These are phyloP conservation scores for Andricus quercusramuli DNA, from an alignment of 2,888 invertebrate genomes.

Conservation along the genomic window DNA sequence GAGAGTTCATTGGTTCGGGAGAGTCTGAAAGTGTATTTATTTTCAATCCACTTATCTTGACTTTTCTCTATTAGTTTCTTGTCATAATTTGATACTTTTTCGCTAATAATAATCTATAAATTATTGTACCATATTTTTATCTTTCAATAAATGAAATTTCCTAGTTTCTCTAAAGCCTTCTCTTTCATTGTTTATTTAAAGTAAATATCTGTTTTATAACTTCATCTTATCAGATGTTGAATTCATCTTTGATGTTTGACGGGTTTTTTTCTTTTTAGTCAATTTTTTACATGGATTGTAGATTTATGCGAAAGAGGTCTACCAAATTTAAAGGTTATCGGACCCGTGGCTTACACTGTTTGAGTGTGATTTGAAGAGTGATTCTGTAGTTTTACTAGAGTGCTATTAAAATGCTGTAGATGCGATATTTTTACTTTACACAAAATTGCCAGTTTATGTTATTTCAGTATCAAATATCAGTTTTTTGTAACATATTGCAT, in stretches of 20 bases:
- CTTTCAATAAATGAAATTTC: constrained; percentile 37
- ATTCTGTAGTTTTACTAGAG: constrained; percentile 20
- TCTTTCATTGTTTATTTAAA: constrained; percentile 9
- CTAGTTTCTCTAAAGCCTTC: constrained; percentile 26
- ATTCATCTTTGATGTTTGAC: neutral
- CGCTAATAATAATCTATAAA: constrained; percentile 63
- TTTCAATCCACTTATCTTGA: constrained; percentile 38
- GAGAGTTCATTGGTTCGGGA: constrained; percentile 43
- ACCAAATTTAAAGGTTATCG: neutral
- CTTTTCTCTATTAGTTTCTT: constrained; percentile 53
- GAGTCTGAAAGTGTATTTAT: constrained; percentile 10
- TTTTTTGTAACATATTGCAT: neutral
- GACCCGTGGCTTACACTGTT: neutral
- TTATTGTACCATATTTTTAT: constrained; percentile 28
- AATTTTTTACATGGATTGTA: neutral
- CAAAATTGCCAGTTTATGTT: constrained; percentile 5
- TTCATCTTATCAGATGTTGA: neutral
- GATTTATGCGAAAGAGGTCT: constrained; percentile 4
- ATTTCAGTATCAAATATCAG: neutral
- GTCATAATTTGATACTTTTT: constrained; percentile 59
- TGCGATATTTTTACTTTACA: constrained; percentile 26
- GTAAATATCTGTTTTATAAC: neutral
- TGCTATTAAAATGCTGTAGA: neutral
- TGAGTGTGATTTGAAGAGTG: neutral
- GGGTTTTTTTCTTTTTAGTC: neutral